A percentile compares a stretch with the other conserved stretches of the same genome.
Evolutionary conservation across 2,113 vertebrate species (phyloP).

Genomic region (Mandrillus leucophaeus): DNA sequence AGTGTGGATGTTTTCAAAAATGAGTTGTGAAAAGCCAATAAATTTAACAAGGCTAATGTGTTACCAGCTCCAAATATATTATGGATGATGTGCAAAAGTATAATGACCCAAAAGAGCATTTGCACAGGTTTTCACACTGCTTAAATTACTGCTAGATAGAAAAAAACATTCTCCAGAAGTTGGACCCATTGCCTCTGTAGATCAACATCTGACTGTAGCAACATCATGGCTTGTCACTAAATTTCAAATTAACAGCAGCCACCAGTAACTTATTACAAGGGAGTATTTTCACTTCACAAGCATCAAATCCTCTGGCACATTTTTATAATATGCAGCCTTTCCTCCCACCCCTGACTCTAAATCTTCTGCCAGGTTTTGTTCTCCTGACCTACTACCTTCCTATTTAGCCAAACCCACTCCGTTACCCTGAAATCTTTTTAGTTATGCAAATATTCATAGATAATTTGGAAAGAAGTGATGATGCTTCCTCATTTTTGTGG

Average conservation of each 20-base stretch:
- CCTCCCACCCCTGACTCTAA: background rate
- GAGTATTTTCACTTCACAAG: conserved; percentile 54
- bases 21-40: conserved; percentile 85
- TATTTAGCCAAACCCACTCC: background rate
- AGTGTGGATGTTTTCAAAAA: conserved; percentile 79
- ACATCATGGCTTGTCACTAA: conserved; percentile 73
- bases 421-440: background rate
- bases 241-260: conserved; percentile 78
- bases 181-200: conserved; percentile 77
- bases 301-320: conserved; percentile 58
- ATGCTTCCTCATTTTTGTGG: background rate
- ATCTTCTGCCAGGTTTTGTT: background rate
- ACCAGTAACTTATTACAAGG: conserved; percentile 58
- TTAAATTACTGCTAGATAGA: conserved; percentile 82
- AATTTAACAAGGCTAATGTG: conserved; percentile 82
- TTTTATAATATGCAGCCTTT: conserved; percentile 39
- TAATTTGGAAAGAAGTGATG: background rate
- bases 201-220: conserved; percentile 76
- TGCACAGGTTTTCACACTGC: conserved; percentile 83
- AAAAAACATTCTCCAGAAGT: conserved; percentile 75
- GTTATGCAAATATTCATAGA: background rate
- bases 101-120: conserved; percentile 85
- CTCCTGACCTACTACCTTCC: background rate
- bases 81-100: conserved; percentile 81
- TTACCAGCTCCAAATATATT: conserved; percentile 80